phyloP scores from a whole-genome alignment of 2,113 vertebrate species.

The Triplophysa dalaica region DNA sequence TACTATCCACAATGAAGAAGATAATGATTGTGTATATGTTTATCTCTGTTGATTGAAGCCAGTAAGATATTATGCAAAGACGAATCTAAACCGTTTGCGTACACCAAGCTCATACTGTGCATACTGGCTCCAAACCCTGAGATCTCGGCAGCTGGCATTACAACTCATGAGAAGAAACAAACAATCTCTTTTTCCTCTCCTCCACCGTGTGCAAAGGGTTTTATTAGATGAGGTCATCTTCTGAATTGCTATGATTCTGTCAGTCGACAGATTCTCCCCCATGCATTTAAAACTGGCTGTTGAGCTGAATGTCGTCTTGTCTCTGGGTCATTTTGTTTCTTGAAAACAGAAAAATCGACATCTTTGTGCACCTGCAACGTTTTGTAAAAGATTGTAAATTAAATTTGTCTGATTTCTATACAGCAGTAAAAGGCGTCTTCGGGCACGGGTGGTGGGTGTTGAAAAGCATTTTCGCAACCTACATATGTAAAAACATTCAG shows the following conservation, averaged over 20 bases:
- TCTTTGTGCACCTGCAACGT: not conserved
- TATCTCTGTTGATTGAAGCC: slow-evolving; percentile 26
- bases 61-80: slow-evolving; percentile 36
- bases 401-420: not conserved
- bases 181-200: not conserved
- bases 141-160: not conserved
- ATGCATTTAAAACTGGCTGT: slow-evolving; percentile 4
- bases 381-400: not conserved
- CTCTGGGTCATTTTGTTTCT: slow-evolving; percentile 5
- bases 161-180: not conserved
- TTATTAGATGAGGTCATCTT: slow-evolving; percentile 17
- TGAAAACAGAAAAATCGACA: not conserved
- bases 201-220: not conserved
- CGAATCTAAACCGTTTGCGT: slow-evolving; percentile 42
- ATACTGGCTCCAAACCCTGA: not conserved
- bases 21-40: slow-evolving; percentile 17
- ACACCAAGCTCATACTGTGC: slow-evolving; percentile 32
- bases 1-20: no score
- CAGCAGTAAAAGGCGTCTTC: not conserved
- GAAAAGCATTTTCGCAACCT: not conserved
- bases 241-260: slow-evolving; percentile 27
- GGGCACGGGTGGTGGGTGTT: not conserved
- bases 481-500: not conserved
- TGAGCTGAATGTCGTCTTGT: slow-evolving; percentile 31
- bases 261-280: not conserved